Percentiles rank a stretch among this genome's conserved stretches.
These are phyloP conservation scores for Heliconius charithonia DNA, from an alignment of 2,888 invertebrate species.

Conservation along the genomic window DNA sequence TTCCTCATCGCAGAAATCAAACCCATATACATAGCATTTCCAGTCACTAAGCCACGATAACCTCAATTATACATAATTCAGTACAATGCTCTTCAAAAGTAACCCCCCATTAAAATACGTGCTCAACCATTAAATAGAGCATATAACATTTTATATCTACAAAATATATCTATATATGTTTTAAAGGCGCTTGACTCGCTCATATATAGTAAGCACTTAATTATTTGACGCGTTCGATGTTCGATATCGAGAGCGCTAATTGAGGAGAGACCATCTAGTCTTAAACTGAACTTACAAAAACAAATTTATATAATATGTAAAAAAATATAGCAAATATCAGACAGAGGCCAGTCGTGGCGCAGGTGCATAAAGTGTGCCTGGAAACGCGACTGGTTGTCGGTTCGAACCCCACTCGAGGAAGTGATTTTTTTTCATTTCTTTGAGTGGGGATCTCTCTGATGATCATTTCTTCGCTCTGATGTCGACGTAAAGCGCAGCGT, in stretches of 20 bases:
- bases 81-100: not conserved
- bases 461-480: too few relatives aligned
- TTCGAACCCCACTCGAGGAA: too few relatives aligned
- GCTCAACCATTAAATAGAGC: constrained; percentile 15
- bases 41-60: not conserved
- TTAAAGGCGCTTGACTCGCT: not conserved
- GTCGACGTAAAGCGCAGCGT: too few relatives aligned
- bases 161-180: not conserved
- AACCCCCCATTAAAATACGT: constrained; percentile 13
- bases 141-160: not conserved
- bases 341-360: too few relatives aligned
- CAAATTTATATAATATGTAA: not conserved
- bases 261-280: too few relatives aligned
- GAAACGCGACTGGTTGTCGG: too few relatives aligned
- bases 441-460: too few relatives aligned
- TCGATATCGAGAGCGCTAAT: not conserved
- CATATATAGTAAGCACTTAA: not conserved
- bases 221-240: not conserved
- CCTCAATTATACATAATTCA: constrained; percentile 1
- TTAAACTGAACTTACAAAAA: not conserved
- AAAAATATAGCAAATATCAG: too few relatives aligned
- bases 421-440: too few relatives aligned
- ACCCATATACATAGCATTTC: not conserved
- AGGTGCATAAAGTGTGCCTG: too few relatives aligned
- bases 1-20: not conserved